Evolutionary conservation across 2,113 vertebrate species (phyloP).

Genomic region (Cavia aperea): DNA sequence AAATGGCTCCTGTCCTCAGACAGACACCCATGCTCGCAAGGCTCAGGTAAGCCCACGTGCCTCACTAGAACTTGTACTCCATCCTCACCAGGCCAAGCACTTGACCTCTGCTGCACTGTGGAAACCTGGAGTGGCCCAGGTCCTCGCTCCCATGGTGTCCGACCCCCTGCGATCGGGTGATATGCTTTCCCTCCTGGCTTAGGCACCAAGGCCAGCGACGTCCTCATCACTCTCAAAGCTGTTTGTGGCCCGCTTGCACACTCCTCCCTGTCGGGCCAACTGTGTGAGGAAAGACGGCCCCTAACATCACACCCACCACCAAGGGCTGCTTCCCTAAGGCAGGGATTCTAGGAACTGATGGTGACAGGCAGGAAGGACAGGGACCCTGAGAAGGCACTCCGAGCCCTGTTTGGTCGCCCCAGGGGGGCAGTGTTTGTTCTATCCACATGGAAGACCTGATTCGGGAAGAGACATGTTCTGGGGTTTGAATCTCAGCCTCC

Average conservation of each 20-base stretch:
- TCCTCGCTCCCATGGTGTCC: too few species aligned
- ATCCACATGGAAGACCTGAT: neutral
- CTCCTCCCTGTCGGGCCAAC: neutral
- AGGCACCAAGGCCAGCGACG: neutral
- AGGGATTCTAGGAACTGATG: neutral
- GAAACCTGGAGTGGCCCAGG: neutral
- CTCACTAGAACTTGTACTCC: neutral
- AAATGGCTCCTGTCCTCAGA: neutral
- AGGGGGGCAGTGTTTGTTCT: neutral
- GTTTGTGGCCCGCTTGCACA: neutral
- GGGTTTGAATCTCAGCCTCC: neutral
- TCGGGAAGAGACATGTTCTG: neutral
- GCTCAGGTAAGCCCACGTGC: neutral
- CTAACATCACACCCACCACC: neutral
- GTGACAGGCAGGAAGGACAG: neutral
- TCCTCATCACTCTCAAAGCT: neutral
- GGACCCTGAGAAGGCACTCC: neutral
- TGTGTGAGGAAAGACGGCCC: neutral
- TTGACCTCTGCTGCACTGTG: fast-evolving
- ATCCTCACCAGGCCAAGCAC: neutral
- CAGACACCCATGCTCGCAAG: neutral
- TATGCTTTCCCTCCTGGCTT: neutral
- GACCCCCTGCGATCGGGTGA: neutral
- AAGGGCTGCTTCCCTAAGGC: neutral
- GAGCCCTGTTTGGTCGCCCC: fast-evolving